Evolutionary conservation across 2,888 invertebrate genomes (phyloP).

Genomic region (Lobophora halterata): DNA sequence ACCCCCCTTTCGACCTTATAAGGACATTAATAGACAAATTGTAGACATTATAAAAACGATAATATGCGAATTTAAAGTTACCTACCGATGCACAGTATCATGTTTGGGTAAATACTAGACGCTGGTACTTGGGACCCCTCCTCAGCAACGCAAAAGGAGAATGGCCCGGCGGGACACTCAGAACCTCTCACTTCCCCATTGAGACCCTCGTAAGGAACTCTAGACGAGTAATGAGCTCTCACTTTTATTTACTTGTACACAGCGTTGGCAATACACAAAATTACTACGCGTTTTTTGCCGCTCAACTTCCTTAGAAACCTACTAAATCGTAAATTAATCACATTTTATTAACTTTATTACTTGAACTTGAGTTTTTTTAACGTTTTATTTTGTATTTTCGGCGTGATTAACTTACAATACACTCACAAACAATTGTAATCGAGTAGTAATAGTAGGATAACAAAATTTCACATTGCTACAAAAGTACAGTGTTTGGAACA

Average conservation of each 20-base stretch:
- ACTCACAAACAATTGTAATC: no score
- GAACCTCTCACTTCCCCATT: slow-evolving; percentile 46
- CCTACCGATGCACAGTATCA: slow-evolving; percentile 14
- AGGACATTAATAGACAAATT: no score
- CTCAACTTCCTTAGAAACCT: no score
- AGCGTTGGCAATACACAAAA: slow-evolving; percentile 18
- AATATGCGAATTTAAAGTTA: not conserved
- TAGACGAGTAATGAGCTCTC: slow-evolving; percentile 63
- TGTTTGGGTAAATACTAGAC: slow-evolving; percentile 22
- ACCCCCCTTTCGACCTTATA: no score
- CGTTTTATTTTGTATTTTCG: no score
- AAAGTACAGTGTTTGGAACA: not conserved
- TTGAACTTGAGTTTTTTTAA: no score
- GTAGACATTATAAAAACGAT: no score
- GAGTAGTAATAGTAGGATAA: no score
- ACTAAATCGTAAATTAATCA: no score
- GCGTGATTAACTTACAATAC: no score
- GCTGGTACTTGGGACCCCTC: slow-evolving; percentile 30
- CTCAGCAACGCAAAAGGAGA: slow-evolving; percentile 29
- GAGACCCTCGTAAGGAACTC: slow-evolving; percentile 54
- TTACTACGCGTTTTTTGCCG: slow-evolving; percentile 4
- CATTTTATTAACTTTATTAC: no score
- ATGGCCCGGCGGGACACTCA: slow-evolving; percentile 42
- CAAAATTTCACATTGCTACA: slow-evolving; percentile 1
- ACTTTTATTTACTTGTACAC: slow-evolving; percentile 30